A percentile compares a stretch with the other conserved stretches of the same genome.
Conservation (phyloP, 2,797 vertebrate species). For the Sebastes hubbsi region DNA sequence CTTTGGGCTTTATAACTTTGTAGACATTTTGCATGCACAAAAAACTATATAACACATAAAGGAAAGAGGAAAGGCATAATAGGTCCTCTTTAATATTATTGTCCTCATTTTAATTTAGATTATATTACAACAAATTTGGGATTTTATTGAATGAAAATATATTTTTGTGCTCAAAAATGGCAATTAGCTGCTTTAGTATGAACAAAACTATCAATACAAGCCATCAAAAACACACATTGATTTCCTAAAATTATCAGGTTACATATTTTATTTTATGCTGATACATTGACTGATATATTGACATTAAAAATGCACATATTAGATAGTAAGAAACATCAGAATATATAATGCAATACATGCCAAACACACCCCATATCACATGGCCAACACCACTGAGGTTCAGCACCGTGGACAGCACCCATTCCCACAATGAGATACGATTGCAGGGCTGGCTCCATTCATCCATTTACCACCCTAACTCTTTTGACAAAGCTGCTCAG, state of each 20-base stretch:
- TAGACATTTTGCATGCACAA: no score
- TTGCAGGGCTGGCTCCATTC: background rate
- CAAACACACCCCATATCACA: background rate
- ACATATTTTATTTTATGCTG: background rate
- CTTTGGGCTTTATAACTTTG: no score
- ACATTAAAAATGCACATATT: background rate
- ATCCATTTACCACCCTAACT: background rate
- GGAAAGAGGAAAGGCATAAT: no score
- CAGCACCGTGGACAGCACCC: slow-evolving; percentile 34
- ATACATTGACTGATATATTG: background rate
- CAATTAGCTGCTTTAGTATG: background rate
- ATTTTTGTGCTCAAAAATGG: background rate
- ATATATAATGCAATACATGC: background rate
- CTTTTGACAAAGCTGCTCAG: background rate
- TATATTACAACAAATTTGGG: background rate
- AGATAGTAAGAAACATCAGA: background rate
- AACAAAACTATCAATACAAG: background rate
- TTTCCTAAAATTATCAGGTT: background rate
- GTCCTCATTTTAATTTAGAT: background rate
- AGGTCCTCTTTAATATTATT: no score
- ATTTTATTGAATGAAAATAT: background rate
- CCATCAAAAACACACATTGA: background rate
- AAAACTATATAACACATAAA: no score
- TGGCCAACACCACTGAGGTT: background rate
- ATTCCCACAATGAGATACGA: background rate